These are phyloP conservation scores for Paramuricea clavata DNA, from an alignment of 92 coral and sea anemone genomes.

Conservation along the genomic window DNA sequence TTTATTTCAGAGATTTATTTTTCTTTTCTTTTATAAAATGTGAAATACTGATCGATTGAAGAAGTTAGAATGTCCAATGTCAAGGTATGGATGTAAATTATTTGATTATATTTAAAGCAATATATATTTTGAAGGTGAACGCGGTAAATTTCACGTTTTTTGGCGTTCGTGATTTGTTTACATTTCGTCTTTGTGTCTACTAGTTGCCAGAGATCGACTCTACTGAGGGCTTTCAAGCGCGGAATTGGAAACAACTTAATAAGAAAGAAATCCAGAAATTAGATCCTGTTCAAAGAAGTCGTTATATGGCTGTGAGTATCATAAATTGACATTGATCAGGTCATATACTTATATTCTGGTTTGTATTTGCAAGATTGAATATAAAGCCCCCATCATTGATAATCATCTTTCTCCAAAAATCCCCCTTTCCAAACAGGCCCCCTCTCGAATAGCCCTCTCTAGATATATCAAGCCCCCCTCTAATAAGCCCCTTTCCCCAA, in stretches of 20 bases:
- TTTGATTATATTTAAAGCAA: not conserved
- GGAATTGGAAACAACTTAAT: conserved; percentile 85
- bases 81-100: not conserved
- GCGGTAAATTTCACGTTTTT: not conserved
- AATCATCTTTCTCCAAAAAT: no score
- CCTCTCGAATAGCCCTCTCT: no score
- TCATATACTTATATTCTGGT: no score
- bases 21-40: not conserved
- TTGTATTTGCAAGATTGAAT: no score
- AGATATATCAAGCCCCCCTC: no score
- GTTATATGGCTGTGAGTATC: conserved; percentile 89
- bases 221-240: conserved; percentile 82
- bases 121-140: not conserved
- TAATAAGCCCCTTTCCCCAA: no score
- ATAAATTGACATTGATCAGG: no score
- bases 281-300: conserved; percentile 80
- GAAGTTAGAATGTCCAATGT: conserved; percentile 38
- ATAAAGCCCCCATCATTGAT: no score
- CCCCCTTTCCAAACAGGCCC: no score
- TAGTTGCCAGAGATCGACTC: conserved; percentile 34
- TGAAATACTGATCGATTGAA: not conserved
- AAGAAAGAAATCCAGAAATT: conserved; percentile 90
- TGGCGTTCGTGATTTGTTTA: not conserved
- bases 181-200: not conserved
- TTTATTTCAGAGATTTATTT: not conserved